phyloP scores from a whole-genome alignment of 2,113 vertebrate species.

The Oplegnathus fasciatus region DNA sequence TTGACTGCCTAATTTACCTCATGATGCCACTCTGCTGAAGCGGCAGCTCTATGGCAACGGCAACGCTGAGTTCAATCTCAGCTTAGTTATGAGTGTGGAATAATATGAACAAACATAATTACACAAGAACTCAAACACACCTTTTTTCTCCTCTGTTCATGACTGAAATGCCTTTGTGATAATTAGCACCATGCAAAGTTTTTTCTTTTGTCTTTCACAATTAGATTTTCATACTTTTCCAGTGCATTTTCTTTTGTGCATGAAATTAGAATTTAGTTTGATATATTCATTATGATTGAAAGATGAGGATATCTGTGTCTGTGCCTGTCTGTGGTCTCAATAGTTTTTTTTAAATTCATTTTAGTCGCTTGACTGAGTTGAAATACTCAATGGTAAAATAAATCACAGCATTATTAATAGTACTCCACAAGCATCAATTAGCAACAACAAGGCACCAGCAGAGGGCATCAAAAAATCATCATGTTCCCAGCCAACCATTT shows the following conservation, averaged over 20 bases:
- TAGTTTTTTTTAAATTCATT: background rate
- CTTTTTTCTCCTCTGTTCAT: background rate
- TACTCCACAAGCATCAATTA: slow-evolving; percentile 46
- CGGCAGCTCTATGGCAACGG: slow-evolving; percentile 21
- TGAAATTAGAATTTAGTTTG: background rate
- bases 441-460: slow-evolving; percentile 54
- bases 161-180: background rate
- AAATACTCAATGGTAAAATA: slow-evolving; percentile 20
- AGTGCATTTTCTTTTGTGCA: background rate
- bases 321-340: background rate
- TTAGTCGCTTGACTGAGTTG: background rate
- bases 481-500: slow-evolving; percentile 32
- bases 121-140: background rate
- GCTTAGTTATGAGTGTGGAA: background rate
- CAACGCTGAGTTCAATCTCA: background rate
- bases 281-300: background rate
- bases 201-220: background rate
- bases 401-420: slow-evolving; percentile 25
- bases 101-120: background rate
- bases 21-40: slow-evolving; percentile 10
- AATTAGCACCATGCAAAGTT: background rate
- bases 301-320: background rate
- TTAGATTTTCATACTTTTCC: background rate
- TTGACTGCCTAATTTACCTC: slow-evolving; percentile 1
- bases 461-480: slow-evolving; percentile 66